Percentiles rank a stretch among this genome's conserved stretches.
These are phyloP conservation scores for Melanophora roralis DNA, from an alignment of 2,888 invertebrate species.

Conservation along the genomic window DNA sequence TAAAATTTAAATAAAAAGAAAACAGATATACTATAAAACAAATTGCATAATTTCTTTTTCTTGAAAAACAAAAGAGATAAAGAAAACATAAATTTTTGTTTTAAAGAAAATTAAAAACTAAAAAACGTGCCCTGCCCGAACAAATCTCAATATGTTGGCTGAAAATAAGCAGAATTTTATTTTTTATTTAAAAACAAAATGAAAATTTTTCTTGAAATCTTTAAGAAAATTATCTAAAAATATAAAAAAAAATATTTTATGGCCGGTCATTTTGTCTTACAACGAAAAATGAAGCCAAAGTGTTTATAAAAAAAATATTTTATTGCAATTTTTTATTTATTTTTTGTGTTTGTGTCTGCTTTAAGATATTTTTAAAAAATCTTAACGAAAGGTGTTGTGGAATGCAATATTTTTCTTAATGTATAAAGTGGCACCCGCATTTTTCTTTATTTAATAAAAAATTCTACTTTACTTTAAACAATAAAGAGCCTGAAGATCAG, in stretches of 20 bases:
- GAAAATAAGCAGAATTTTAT: neutral
- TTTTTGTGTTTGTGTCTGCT: neutral
- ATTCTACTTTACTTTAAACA: constrained; percentile 27
- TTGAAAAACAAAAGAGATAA: neutral
- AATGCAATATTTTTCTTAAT: neutral
- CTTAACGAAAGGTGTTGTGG: constrained; percentile 46
- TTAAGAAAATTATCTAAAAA: constrained; percentile 5
- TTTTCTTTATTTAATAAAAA: constrained; percentile 20
- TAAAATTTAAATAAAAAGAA: neutral
- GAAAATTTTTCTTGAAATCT: too few species aligned
- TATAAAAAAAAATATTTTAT: constrained; percentile 36
- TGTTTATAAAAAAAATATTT: constrained; percentile 2
- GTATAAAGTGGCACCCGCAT: constrained; percentile 51
- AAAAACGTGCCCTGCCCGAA: constrained; percentile 43
- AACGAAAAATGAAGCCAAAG: neutral
- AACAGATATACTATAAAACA: neutral
- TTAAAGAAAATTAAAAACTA: neutral
- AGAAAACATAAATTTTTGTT: neutral
- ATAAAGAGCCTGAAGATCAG: constrained; percentile 10
- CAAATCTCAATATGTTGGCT: neutral
- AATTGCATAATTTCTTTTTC: constrained; percentile 41
- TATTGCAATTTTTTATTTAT: neutral
- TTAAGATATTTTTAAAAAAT: constrained; percentile 8
- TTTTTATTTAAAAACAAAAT: too few species aligned
- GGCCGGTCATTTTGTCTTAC: constrained; percentile 25